Percentiles rank a stretch among this genome's conserved stretches.
Evolutionary conservation across 2,113 vertebrate species (phyloP).

Genomic region (Butastur rufipennis): DNA sequence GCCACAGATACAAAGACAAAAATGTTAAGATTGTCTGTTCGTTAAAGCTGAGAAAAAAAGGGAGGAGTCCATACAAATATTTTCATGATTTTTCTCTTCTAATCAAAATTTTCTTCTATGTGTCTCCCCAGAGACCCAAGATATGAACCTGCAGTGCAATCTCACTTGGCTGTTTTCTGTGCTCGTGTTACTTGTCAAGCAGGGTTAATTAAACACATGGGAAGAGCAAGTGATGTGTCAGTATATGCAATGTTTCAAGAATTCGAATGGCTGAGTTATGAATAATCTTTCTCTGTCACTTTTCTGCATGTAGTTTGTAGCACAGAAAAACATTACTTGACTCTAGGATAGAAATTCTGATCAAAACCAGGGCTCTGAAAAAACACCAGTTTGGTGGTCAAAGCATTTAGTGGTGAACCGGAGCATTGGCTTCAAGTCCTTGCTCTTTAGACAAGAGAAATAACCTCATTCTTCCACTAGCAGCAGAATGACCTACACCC

Average conservation of each 20-base stretch:
- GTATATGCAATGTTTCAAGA: neutral
- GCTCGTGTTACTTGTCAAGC: neutral
- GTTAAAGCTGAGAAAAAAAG: neutral
- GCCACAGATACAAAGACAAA: neutral
- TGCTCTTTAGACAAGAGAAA: neutral
- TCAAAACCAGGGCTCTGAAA: neutral
- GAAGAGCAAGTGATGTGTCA: neutral
- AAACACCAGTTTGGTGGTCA: neutral
- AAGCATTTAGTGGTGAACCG: neutral
- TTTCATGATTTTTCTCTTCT: neutral
- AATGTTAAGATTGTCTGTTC: neutral
- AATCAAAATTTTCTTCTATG: neutral
- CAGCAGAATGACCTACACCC: neutral
- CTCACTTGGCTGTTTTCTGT: neutral
- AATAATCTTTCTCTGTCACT: neutral
- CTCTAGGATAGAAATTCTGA: neutral
- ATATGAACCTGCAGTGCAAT: neutral
- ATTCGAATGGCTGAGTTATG: neutral
- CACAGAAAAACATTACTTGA: neutral
- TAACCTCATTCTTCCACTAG: neutral
- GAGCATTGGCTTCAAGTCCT: neutral
- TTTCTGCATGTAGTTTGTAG: neutral
- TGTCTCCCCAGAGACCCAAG: neutral
- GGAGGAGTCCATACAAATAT: neutral
- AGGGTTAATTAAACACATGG: neutral